Evolutionary conservation across 2,113 vertebrate genomes (phyloP).

Genomic region (Pyxicephalus adspersus): DNA sequence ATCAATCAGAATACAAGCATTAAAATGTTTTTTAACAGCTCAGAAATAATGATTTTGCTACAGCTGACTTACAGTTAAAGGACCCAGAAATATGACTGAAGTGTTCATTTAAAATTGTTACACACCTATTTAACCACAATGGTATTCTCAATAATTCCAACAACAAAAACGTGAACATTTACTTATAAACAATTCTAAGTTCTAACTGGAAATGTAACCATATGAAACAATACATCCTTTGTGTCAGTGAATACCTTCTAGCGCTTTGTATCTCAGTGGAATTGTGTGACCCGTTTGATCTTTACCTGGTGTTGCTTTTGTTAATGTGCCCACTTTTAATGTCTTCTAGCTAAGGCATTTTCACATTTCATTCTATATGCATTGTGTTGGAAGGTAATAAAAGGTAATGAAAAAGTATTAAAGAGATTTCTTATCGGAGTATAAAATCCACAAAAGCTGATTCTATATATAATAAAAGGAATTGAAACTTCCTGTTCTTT

Average conservation of each 20-base stretch:
- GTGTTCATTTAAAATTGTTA: background rate
- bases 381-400: background rate
- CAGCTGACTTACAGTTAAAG: too few relatives aligned
- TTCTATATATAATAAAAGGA: too few relatives aligned
- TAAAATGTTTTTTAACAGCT: too few relatives aligned
- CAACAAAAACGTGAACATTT: background rate
- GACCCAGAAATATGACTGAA: background rate
- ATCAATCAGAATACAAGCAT: too few relatives aligned
- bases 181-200: constrained; percentile 9
- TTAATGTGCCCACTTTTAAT: background rate
- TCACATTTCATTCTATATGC: background rate
- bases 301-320: background rate
- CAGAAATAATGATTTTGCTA: too few relatives aligned
- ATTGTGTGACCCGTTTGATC: background rate
- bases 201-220: background rate
- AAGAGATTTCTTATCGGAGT: too few relatives aligned
- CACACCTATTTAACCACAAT: background rate
- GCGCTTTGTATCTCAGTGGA: background rate
- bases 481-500: too few relatives aligned
- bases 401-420: too few relatives aligned
- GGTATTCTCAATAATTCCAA: too few relatives aligned
- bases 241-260: background rate
- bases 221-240: background rate
- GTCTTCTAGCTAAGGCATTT: background rate
- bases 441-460: too few relatives aligned